Base-by-base conservation (phyloP, 2,888 invertebrate genomes). In the Lydus trimaculatus region DNA sequence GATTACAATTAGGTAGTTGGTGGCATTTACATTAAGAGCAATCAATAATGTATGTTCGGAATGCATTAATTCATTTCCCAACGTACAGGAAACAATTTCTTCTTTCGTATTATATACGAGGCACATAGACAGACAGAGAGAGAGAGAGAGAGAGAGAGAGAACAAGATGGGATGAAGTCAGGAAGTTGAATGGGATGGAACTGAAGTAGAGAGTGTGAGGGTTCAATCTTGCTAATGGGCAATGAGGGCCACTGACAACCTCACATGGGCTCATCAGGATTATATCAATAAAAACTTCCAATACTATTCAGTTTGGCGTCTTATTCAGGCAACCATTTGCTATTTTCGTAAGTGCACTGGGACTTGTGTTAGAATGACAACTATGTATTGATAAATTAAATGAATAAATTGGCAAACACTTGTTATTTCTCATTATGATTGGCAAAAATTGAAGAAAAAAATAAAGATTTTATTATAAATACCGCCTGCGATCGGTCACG, bases 1-100 rank as follows among this genome's bases (percentile, higher is more conserved):
- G 76, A 78, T 78, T 77, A 76, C 75, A 75, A 77, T 78, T 75
- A 78, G 73, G 73, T 72, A 76, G 77, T 75, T 86, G 85, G 85
- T 84, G 86, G 86, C 87, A 87, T 87, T 87, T 87, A 87, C 87
- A 87, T 87, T 87, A 87, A 76, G 73, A 78, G 74, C 74, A 78
- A 84, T 84, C 83, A 83, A 84, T 84, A 84, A 84, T 84, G 83
- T 82, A 84, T 84, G 83, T 82, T 82, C 81, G 80, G 81, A 83
- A 84, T 83, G 81, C 84, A 84, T 84, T 84, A 84, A 84, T 84
- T 84, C 83, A 83, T 84, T 84, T 82, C 81, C 83, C 78, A 80
- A 78, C 78, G 80, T 78, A 78, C 82, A 81, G 84, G 83, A 84
- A 84, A 83, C 83, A 82, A 83, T 83, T 84, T 84, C 83, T 83